Conservation (phyloP, 2,888 invertebrate genomes). For the Petrophora chlorosata region DNA sequence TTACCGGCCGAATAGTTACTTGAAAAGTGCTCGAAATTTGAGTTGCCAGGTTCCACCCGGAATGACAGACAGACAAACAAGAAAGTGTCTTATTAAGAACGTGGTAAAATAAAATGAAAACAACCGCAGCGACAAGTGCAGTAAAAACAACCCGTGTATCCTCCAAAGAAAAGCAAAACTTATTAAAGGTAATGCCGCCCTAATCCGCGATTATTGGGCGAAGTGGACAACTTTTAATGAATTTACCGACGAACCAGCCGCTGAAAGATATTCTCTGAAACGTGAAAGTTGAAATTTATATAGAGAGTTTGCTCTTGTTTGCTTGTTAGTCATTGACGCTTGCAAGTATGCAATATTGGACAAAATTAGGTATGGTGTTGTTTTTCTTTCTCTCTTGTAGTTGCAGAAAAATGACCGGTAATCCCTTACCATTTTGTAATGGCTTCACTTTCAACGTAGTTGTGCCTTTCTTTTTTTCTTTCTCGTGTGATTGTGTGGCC, state of each 20-base stretch:
- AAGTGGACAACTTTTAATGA: conserved; percentile 46
- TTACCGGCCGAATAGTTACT: no score
- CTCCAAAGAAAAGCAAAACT: conserved; percentile 30
- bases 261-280: conserved; percentile 20
- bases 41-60: no score
- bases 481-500: no score
- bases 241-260: conserved; percentile 33
- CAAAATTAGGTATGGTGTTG: no score
- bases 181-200: conserved; percentile 38
- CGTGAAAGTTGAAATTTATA: conserved; percentile 11
- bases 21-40: no score
- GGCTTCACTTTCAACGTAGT: no score
- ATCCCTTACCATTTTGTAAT: no score
- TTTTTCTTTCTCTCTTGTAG: no score
- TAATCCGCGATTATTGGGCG: conserved; percentile 44
- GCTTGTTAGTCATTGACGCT: no score
- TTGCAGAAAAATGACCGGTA: no score
- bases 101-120: background rate
- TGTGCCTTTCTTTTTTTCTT: no score
- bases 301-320: conserved; percentile 17
- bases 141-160: conserved; percentile 23
- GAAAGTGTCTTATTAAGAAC: background rate
- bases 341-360: no score
- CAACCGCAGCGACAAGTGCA: background rate
- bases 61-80: background rate